phyloP scores from a whole-genome alignment of 1,140 invertebrate genomes.

The Rhopalosiphum maidis region DNA sequence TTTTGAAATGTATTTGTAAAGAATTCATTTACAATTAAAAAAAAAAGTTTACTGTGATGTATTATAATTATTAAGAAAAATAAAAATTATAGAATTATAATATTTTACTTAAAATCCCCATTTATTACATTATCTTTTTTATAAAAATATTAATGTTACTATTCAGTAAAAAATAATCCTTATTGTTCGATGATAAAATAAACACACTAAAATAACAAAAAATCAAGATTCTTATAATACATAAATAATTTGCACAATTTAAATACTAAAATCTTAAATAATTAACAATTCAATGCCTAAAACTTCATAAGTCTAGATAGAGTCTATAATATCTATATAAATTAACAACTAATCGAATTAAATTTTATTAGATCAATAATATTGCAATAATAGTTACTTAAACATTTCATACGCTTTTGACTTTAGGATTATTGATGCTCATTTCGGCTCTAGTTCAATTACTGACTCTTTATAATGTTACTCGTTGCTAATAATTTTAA shows the following conservation, averaged over 20 bases:
- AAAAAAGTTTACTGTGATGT: too few species aligned
- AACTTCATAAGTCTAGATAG: background rate
- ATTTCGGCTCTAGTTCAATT: background rate
- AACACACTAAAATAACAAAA: background rate
- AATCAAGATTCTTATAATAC: background rate
- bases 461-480: background rate
- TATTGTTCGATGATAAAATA: background rate
- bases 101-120: too few species aligned
- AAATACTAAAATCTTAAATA: background rate
- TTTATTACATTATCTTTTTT: too few species aligned
- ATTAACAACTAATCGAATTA: too few species aligned
- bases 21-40: too few species aligned
- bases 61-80: too few species aligned
- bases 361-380: background rate
- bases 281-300: background rate
- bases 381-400: background rate
- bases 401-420: background rate
- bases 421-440: background rate
- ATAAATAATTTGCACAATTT: background rate
- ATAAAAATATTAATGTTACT: too few species aligned
- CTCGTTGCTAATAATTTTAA: too few species aligned
- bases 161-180: background rate
- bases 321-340: too few species aligned
- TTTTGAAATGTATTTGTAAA: background rate
- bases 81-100: too few species aligned